Conservation (phyloP, 2,888 invertebrate species). For the Cataglyphis albicans region DNA sequence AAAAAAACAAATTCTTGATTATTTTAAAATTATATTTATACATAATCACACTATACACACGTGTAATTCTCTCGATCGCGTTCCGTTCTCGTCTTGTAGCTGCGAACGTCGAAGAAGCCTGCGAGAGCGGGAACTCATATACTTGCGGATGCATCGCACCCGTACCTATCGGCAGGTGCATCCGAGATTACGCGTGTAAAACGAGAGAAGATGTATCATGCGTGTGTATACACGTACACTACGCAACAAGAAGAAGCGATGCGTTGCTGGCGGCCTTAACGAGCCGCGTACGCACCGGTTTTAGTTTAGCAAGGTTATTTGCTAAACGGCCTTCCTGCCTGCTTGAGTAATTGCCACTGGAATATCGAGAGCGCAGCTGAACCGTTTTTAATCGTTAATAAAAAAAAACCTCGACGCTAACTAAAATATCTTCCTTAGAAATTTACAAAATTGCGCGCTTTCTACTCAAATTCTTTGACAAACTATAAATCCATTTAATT, state of each 20-base stretch:
- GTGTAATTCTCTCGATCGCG: conserved; percentile 5
- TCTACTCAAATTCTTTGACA: neutral
- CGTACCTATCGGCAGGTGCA: conserved; percentile 72
- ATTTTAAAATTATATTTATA: neutral
- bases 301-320: conserved; percentile 71
- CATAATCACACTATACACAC: neutral
- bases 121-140: conserved; percentile 1
- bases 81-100: neutral
- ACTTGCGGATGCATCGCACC: neutral
- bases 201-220: conserved; percentile 31
- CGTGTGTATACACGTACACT: conserved; percentile 17
- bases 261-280: conserved; percentile 54
- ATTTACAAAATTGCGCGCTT: neutral
- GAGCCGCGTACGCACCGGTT: conserved; percentile 69
- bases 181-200: conserved; percentile 67
- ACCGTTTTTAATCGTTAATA: conserved; percentile 29
- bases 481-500: neutral
- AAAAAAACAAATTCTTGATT: conserved; percentile 5
- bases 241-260: neutral
- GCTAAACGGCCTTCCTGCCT: conserved; percentile 52
- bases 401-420: neutral
- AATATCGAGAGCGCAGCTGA: conserved; percentile 21
- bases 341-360: conserved; percentile 52
- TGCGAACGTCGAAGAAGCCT: neutral
- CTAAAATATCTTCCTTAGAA: neutral